Evolutionary conservation across 2,888 invertebrate genomes (phyloP), one percentile per base, ranked within the genome.

Genomic region (Aphelenchoides bicaudatus): DNA sequence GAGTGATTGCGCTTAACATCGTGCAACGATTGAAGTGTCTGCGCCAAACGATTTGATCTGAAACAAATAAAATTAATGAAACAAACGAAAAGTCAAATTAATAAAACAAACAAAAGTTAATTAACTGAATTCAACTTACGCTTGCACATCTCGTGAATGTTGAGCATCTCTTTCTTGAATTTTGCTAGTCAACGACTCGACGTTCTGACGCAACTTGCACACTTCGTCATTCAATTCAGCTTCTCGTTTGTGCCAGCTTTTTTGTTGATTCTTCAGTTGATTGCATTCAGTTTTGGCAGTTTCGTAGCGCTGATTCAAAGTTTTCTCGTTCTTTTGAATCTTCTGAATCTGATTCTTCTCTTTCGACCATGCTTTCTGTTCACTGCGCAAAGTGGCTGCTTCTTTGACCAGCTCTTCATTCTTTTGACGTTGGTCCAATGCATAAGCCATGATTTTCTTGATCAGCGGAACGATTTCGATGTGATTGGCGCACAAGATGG

Each of bases 311-410:
- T n/a, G n/a, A n/a, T n/a, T n/a, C n/a, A n/a, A n/a, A 3, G 65
- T 51, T 46, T 69, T 71, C 10, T 56, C 57, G 28, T 58, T 58
- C 56, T 70, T 78, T 46, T 76, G 75, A 46, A 72, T 48, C 47
- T 67, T 67, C 62, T 76, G 75, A 28, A 73, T 56, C 50, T 72
- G 69, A 55, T 66, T 70, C 64, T 71, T 72, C 1, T 63, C 52
- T 25, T 70, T 57, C 19, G 65, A 65, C 30, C 62, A 27, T 16
- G 16, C 55, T 5, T 57, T 34, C 10, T 34, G n/a, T 13, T 56
- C 63, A 23, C 16, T 38, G 10, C 62, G 49, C 16, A 48, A 10
- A 10, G 25, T 13, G 23, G 52, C 49, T 39, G 47, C 23, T n/a
- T 52, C 39, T 5, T 46, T 37, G 10, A 63, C 59, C 21, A 65